Evolutionary conservation across 2,888 invertebrate genomes (phyloP), one percentile per base, ranked within the genome.

Genomic region (Synergus laeviventris): DNA sequence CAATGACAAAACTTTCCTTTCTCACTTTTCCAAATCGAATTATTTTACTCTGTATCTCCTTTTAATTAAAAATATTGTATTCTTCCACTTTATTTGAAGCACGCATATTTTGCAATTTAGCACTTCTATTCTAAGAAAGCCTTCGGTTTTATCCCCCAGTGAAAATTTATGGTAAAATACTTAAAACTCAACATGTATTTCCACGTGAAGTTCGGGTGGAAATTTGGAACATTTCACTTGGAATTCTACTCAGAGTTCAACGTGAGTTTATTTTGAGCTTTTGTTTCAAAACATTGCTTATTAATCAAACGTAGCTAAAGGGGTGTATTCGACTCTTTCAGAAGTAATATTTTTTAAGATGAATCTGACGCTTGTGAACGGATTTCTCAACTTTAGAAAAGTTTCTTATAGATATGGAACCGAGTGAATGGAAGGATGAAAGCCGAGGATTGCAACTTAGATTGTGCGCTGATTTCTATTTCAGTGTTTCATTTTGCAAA

Each of bases 381-480:
- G 5, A 16, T 49, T 16, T 49, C 45, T 49, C 45, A 12, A 49
- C 45, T 5, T 16, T 49, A 16, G 45, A 49, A 16, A 49, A 49
- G 14, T 49, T 49, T 49, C 45, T 49, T 49, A 16, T 49, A 49
- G 45, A 49, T 14, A 16, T 49, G 16, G 45, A 16, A 12, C 5
- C 16, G 16, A 16, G 16, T 1, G 45, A 16, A 16, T 16, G 45
- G 7, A 49, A 16, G 45, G 45, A 31, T 9, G 14, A 70, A 70
- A 21, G 16, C 21, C 45, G 4, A 42, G n/a, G 39, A 70, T 49
- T 49, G 45, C 42, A 39, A 24, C 42, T 70, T 38, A 18, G 21
- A 70, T 70, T 42, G 70, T n/a, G 7, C 36, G 31, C 31, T 36
- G 61, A 36, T 61, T 61, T 61, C 36, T 31, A 7, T 60, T 60